A percentile compares a stretch with the other conserved stretches of the same genome.
Conservation (phyloP, 2,888 invertebrate species). For the Napeogenes sylphis region DNA sequence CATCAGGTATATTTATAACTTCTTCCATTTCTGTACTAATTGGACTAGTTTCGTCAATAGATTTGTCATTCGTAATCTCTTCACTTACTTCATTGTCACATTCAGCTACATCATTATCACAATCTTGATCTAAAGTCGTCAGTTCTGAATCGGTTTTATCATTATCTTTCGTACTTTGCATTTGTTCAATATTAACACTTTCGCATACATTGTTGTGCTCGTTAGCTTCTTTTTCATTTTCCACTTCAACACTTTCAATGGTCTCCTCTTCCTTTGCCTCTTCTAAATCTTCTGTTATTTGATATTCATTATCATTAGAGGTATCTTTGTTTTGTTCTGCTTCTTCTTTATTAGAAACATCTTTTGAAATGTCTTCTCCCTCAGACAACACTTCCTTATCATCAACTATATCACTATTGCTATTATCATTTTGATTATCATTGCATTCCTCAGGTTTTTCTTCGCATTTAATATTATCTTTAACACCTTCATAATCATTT, state of each 20-base stretch:
- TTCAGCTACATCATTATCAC: constrained; percentile 16
- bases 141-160: constrained; percentile 4
- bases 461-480: constrained; percentile 40
- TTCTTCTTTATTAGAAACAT: constrained; percentile 17
- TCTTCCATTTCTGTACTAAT: constrained; percentile 16
- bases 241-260: constrained; percentile 7
- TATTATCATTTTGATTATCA: constrained; percentile 12
- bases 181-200: constrained; percentile 11
- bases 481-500: constrained; percentile 31
- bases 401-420: constrained; percentile 25
- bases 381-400: constrained; percentile 24
- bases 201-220: not conserved
- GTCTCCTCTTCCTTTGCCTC: constrained; percentile 9
- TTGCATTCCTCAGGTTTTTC: constrained; percentile 31
- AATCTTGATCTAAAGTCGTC: constrained; percentile 12
- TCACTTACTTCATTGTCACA: constrained; percentile 8
- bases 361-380: constrained; percentile 22
- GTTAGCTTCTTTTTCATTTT: not conserved
- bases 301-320: constrained; percentile 11
- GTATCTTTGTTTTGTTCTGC: constrained; percentile 8
- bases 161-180: constrained; percentile 14
- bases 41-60: constrained; percentile 5
- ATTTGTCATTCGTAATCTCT: not conserved
- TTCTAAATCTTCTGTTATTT: constrained; percentile 17
- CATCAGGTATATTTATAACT: constrained; percentile 26